Base-by-base conservation (phyloP, 2,888 invertebrate genomes). In the Tipula helvola region DNA sequence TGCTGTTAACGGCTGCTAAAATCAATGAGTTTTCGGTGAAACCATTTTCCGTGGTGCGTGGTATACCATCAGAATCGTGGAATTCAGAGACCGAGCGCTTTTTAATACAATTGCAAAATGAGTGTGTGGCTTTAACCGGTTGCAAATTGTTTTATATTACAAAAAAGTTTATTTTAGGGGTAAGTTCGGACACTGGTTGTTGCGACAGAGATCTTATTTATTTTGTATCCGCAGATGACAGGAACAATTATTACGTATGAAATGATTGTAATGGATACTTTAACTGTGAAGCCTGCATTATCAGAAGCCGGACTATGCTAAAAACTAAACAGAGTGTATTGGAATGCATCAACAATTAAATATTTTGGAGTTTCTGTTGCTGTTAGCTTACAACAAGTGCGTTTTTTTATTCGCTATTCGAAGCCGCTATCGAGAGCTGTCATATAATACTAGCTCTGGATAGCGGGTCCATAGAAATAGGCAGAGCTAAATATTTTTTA, bases 1-100 rank as follows among this genome's bases (percentile, higher is more conserved):
- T 93, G 87, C 93, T 93, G 87, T 89, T 93, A 86, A 92, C 91
- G 41, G 93, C 93, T 5, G 92, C 93, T 7, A 90, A 92, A 0
- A 92, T 94, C 47, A 91, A 93, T 87, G 93, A 93, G 87, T 92
- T 92, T 87, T 92, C 93, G 5, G 90, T 91, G 83, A 90, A 92
- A 52, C 93, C 93, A 0, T 90, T 93, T 5, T 89, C 91, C 3
- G 90, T 93, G 2, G 90, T 94, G 3, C 93, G 93, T 88, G 90
- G 90, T 86, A 89, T 91, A 88, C 90, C 91, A 5, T 90, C 90
- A 0, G 89, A 89, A 1, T 89, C 88, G 47, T 91, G 91, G 91
- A 89, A 90, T 36, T 85, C 89, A 5, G 91, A 91, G 88, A 12
- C 71, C 0, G 71, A 71, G 28, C 71, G 71, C 4, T 71, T 71